Base-by-base conservation (phyloP, 35 echinoderm and acorn worm genomes). In the Chiridota heheva region DNA sequence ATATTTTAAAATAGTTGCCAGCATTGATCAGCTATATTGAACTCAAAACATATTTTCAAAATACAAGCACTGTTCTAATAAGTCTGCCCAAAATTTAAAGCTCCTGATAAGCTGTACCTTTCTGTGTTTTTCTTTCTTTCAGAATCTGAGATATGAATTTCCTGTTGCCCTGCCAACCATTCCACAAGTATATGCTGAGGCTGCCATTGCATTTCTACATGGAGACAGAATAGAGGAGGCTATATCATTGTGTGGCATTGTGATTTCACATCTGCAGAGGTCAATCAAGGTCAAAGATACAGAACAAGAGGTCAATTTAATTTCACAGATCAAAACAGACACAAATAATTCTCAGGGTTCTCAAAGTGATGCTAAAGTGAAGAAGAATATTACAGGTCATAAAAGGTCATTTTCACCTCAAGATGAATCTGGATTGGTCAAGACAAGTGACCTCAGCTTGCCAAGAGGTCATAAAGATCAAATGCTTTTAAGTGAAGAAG, bases 171-270 rank as follows among this genome's bases (percentile, higher is more conserved):
- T 75, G 6, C 77, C 65, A 17, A 44, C 36, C 2, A n/a, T 81
- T 0, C 26, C 38, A 27, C 38, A 51, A 13, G 49, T 89, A 32
- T 75, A 82, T 39, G 53, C 82, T 13, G 86, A 89, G 57, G 67
- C 86, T 31, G 78, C 77, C 26, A 5, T 89, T 30, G 48, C 77
- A 22, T 69, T 89, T 4, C 53, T 60, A 10, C 40, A 81, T 12
- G 10, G 40, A n/a, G 34, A 66, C 4, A 57, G 73, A 56, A 42
- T 29, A 56, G 82, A 73, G 73, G 82, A 84, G 29, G 67, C 82
- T 46, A 31, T 69, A 38, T 10, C 69, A 20, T 36, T 84, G 4
- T 84, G 82, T 73, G 82, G 73, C 58, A 40, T 43, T 13, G 13
- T 84, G 49, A 29, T 84, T n/a, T n/a, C n/a, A n/a, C n/a, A n/a